phyloP scores from a whole-genome alignment of 1,140 invertebrate species.

The Halyomorpha halys region DNA sequence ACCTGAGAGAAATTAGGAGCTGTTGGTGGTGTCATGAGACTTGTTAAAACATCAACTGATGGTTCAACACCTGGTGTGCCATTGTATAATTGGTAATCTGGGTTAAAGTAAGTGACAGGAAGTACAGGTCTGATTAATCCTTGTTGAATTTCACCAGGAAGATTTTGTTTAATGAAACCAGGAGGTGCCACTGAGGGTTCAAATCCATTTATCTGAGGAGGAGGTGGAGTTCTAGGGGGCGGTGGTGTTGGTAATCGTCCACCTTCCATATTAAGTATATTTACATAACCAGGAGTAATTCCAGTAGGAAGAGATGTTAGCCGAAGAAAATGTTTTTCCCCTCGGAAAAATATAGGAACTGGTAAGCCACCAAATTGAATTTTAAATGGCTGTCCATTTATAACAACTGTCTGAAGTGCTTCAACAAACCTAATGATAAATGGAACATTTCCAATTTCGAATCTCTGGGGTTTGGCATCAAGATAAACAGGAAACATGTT shows the following conservation, averaged over 20 bases:
- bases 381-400: conserved; percentile 72
- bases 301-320: conserved; percentile 69
- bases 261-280: conserved; percentile 56
- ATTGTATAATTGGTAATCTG: not conserved
- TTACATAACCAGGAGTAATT: conserved; percentile 53
- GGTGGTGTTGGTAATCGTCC: conserved; percentile 35
- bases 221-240: conserved; percentile 21
- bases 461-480: conserved; percentile 73
- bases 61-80: conserved; percentile 5
- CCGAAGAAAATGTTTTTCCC: conserved; percentile 70
- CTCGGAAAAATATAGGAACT: conserved; percentile 69
- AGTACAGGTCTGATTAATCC: not conserved
- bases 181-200: conserved; percentile 1
- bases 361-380: conserved; percentile 84
- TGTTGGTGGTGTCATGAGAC: conserved; percentile 44
- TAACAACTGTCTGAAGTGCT: conserved; percentile 58
- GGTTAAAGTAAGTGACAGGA: not conserved
- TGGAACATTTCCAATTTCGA: conserved; percentile 55
- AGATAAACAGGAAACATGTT: conserved; percentile 68
- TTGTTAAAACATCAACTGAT: conserved; percentile 49
- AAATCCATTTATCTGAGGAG: conserved; percentile 3
- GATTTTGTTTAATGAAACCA: not conserved
- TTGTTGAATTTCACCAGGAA: not conserved
- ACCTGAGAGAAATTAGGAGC: conserved; percentile 27
- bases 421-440: conserved; percentile 72